phyloP scores from a whole-genome alignment of 1,140 invertebrate species.

The Ditylenchus dipsaci region DNA sequence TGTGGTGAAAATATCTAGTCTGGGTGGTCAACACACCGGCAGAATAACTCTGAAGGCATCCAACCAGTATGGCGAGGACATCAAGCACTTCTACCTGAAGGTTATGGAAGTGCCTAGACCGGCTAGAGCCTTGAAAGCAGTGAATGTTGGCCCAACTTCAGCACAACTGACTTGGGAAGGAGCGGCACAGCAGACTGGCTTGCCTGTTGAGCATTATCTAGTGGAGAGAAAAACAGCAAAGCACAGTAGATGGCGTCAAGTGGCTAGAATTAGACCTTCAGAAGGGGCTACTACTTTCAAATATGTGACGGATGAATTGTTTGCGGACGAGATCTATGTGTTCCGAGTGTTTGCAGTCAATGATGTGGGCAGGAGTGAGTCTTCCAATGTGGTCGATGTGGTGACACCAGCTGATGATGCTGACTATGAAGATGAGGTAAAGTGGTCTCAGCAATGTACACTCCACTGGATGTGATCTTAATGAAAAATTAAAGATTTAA shows the following conservation, averaged over 20 bases:
- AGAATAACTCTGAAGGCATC: not conserved
- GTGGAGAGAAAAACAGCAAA: slow-evolving; percentile 55
- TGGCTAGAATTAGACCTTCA: slow-evolving; percentile 16
- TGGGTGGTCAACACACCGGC: not conserved
- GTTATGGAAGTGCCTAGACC: slow-evolving; percentile 48
- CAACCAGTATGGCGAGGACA: slow-evolving; percentile 12
- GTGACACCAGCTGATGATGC: slow-evolving; percentile 1
- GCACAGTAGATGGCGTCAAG: slow-evolving; percentile 47
- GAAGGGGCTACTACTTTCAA: slow-evolving; percentile 60
- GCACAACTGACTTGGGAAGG: slow-evolving; percentile 43
- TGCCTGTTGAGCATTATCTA: slow-evolving; percentile 49
- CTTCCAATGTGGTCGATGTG: slow-evolving; percentile 15
- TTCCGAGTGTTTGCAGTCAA: slow-evolving; percentile 94
- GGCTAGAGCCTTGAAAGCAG: slow-evolving; percentile 26
- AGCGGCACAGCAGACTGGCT: slow-evolving; percentile 24
- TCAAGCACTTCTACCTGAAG: slow-evolving; percentile 12
- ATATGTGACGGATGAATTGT: slow-evolving; percentile 72
- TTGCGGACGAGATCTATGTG: slow-evolving; percentile 81
- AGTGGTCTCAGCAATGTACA: too few species aligned
- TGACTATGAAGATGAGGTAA: slow-evolving; percentile 14
- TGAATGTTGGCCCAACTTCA: slow-evolving; percentile 13
- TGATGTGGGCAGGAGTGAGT: slow-evolving; percentile 84
- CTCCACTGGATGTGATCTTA: not conserved
- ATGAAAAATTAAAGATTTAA: not conserved
- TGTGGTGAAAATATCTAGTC: slow-evolving; percentile 8